phyloP scores from a whole-genome alignment of 2,797 vertebrate species.

The Melanotaenia trifasciata region DNA sequence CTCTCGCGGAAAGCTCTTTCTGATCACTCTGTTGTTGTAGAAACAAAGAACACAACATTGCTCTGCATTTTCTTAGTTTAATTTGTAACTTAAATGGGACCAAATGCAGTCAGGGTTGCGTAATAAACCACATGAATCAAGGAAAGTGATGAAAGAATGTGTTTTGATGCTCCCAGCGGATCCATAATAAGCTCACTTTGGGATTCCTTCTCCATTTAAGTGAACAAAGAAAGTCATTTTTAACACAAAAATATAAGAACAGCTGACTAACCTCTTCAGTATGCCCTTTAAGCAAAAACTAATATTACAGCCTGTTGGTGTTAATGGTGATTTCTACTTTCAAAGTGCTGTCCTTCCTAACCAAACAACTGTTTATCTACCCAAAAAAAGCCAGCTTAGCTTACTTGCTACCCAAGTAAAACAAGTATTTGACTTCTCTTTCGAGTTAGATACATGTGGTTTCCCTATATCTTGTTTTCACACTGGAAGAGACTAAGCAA shows the following conservation, averaged over 20 bases:
- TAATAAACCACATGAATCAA: neutral
- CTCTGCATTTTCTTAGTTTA: neutral
- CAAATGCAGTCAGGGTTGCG: neutral
- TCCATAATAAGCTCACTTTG: too few species aligned
- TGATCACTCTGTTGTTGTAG: neutral
- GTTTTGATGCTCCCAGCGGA: neutral
- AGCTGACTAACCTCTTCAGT: neutral
- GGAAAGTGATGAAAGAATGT: neutral
- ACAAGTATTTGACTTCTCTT: conserved; percentile 36
- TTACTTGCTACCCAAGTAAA: neutral
- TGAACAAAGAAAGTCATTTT: too few species aligned
- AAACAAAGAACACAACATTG: neutral
- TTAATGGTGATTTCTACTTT: neutral
- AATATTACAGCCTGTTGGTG: neutral
- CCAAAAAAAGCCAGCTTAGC: neutral
- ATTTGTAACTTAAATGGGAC: neutral
- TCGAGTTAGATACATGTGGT: conserved; percentile 50
- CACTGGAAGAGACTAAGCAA: conserved; percentile 63
- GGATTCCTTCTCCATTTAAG: too few species aligned
- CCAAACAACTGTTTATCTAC: too few species aligned
- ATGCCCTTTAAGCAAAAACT: neutral
- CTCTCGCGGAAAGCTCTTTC: neutral
- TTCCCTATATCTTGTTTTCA: conserved; percentile 68
- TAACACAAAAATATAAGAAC: neutral
- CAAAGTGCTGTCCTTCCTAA: neutral